Evolutionary conservation across 2,888 invertebrate species (phyloP).

Genomic region (Rhamphomyia laevipes): DNA sequence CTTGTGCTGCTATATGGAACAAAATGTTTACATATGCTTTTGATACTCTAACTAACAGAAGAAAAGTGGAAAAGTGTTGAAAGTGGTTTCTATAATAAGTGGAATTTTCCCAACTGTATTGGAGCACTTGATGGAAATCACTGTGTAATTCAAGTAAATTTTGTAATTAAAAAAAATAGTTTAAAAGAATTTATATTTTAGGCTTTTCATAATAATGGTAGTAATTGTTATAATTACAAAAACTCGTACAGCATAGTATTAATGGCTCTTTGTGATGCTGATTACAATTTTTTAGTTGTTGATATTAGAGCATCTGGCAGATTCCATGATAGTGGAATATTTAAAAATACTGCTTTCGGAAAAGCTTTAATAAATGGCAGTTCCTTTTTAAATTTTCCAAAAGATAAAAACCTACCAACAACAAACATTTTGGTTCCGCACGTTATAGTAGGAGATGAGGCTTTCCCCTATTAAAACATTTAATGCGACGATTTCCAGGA

Average conservation of each 20-base stretch:
- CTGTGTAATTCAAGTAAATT: neutral
- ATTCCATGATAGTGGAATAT: slow-evolving; percentile 4
- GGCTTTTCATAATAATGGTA: slow-evolving; percentile 2
- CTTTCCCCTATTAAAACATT: slow-evolving; percentile 6
- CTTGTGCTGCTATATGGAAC: neutral
- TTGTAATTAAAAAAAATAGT: neutral
- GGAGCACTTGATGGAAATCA: neutral
- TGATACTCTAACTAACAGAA: neutral
- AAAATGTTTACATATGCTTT: neutral
- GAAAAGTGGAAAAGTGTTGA: neutral
- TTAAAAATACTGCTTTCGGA: slow-evolving; percentile 9
- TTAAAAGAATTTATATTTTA: too few species aligned
- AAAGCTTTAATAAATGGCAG: slow-evolving; percentile 3
- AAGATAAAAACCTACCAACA: slow-evolving; percentile 4
- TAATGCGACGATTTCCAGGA: slow-evolving; percentile 8
- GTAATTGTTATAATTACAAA: slow-evolving; percentile 7
- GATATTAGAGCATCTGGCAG: slow-evolving; percentile 5
- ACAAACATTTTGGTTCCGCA: slow-evolving; percentile 5
- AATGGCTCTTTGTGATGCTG: slow-evolving; percentile 2
- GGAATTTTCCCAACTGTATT: neutral
- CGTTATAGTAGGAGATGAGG: slow-evolving; percentile 10
- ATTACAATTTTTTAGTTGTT: slow-evolving; percentile 8
- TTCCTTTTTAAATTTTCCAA: slow-evolving; percentile 5
- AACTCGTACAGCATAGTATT: too few species aligned
- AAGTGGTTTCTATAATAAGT: too few species aligned